These are phyloP conservation scores for Bubo blakistoni DNA, from an alignment of 2,113 vertebrate genomes.

Conservation along the genomic window DNA sequence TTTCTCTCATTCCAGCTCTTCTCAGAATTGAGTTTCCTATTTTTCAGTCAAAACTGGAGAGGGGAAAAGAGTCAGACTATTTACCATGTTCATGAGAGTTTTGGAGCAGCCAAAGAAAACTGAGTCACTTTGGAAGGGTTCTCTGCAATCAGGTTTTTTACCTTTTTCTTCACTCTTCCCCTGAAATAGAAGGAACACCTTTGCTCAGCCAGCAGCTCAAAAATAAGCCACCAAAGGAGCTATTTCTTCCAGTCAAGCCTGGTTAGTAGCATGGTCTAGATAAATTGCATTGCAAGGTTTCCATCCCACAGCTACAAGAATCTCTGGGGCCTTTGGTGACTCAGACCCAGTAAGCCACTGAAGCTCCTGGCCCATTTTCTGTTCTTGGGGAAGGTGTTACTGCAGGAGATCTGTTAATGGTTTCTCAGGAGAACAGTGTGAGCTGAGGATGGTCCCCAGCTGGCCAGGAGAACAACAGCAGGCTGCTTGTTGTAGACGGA, in stretches of 20 bases:
- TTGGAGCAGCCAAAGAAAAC: background rate
- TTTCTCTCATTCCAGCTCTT: background rate
- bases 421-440: background rate
- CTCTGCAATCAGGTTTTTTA: background rate
- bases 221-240: background rate
- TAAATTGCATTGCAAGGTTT: background rate
- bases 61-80: background rate
- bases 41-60: background rate
- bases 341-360: background rate
- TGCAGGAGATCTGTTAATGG: background rate
- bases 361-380: background rate
- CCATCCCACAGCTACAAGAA: background rate
- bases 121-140: background rate
- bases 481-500: background rate
- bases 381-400: background rate
- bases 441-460: background rate
- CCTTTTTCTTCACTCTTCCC: background rate
- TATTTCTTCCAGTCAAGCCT: background rate
- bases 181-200: background rate
- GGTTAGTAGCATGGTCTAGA: background rate
- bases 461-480: background rate
- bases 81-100: background rate
- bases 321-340: background rate
- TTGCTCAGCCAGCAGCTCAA: background rate
- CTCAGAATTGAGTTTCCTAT: background rate